Conservation (phyloP, 2,888 invertebrate genomes). For the Globia sparganii region DNA sequence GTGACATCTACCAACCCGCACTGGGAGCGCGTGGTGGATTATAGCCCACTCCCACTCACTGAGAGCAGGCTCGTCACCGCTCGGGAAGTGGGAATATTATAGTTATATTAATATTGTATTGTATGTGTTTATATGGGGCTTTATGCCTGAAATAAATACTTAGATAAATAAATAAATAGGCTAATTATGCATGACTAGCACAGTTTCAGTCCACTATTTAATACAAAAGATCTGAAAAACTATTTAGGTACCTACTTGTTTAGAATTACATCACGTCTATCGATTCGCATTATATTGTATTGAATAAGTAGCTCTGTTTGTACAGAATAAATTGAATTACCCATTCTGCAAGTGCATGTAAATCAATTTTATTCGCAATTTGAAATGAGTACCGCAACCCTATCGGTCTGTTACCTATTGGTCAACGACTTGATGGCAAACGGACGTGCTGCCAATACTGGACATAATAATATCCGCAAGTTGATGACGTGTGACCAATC, state of each 20-base stretch:
- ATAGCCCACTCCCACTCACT: no score
- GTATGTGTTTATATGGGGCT: no score
- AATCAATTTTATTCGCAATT: slow-evolving; percentile 34
- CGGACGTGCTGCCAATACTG: not conserved
- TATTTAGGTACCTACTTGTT: not conserved
- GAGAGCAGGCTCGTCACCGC: no score
- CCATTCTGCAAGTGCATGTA: slow-evolving; percentile 20
- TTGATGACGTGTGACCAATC: slow-evolving; percentile 43
- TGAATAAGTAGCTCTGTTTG: slow-evolving; percentile 15
- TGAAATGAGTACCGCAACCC: not conserved
- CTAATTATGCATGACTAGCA: no score
- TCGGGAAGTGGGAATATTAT: no score
- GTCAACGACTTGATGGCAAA: slow-evolving; percentile 33
- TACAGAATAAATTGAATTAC: slow-evolving; percentile 30
- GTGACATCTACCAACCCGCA: no score
- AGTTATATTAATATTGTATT: no score
- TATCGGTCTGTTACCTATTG: not conserved
- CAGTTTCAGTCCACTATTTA: not conserved
- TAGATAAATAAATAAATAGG: no score
- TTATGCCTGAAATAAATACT: no score
- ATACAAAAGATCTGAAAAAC: slow-evolving; percentile 6
- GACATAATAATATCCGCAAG: slow-evolving; percentile 37
- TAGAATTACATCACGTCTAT: not conserved
- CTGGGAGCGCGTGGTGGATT: no score
- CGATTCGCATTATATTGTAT: not conserved